A percentile compares a stretch with the other conserved stretches of the same genome.
Evolutionary conservation across 2,113 vertebrate genomes (phyloP).

Genomic region (Falcunculus frontatus): DNA sequence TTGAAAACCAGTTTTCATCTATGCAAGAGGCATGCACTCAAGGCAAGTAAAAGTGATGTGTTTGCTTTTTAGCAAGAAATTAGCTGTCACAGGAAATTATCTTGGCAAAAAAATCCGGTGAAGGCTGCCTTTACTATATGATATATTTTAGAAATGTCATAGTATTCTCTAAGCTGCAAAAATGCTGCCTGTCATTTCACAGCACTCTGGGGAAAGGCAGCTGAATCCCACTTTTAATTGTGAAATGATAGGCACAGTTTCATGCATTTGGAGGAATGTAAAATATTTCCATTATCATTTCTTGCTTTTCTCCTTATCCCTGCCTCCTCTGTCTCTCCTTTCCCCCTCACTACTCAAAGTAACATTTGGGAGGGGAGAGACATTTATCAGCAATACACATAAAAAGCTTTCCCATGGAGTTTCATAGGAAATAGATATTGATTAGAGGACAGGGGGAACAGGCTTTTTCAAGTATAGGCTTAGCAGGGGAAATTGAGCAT

Average conservation of each 20-base stretch:
- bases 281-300: slow-evolving; percentile 8
- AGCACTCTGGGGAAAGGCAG: not conserved
- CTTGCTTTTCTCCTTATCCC: not conserved
- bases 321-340: not conserved
- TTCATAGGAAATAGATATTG: not conserved
- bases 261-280: not conserved
- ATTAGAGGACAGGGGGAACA: not conserved
- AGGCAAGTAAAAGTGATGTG: not conserved
- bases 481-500: not conserved
- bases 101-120: not conserved
- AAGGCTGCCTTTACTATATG: not conserved
- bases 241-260: not conserved
- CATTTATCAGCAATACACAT: not conserved
- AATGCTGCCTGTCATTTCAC: not conserved
- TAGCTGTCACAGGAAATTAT: not conserved
- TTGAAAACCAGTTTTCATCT: not conserved
- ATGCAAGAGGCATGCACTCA: not conserved
- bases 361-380: not conserved
- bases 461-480: not conserved
- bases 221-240: not conserved
- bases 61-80: not conserved
- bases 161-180: not conserved
- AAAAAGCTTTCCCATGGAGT: not conserved
- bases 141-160: not conserved
- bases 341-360: not conserved